A percentile compares a stretch with the other conserved stretches of the same genome.
phyloP scores from a whole-genome alignment of 2,797 vertebrate species.

The Notolepis coatsorum region DNA sequence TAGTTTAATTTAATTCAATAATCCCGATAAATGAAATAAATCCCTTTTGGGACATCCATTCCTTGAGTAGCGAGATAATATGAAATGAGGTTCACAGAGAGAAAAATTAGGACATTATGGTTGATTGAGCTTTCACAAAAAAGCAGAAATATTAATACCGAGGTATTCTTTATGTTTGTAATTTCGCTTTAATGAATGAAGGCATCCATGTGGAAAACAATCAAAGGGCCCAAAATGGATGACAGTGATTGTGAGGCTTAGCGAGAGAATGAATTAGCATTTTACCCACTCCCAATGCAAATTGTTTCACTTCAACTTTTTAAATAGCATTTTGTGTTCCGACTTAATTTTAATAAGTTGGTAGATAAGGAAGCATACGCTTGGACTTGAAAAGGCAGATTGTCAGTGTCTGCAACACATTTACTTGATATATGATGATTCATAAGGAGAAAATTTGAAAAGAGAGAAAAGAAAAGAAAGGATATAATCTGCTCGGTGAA shows the following conservation, averaged over 20 bases:
- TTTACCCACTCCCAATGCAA: slow-evolving; percentile 85
- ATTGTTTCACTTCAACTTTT: slow-evolving; percentile 88
- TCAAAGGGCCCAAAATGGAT: slow-evolving; percentile 79
- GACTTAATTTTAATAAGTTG: slow-evolving; percentile 82
- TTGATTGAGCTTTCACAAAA: slow-evolving; percentile 90
- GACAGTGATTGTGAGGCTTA: slow-evolving; percentile 83
- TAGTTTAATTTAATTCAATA: slow-evolving; percentile 92
- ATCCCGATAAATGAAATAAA: slow-evolving; percentile 91
- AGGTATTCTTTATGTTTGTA: slow-evolving; percentile 91
- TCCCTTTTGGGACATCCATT: slow-evolving; percentile 88
- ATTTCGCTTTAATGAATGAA: slow-evolving; percentile 89
- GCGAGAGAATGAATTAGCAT: slow-evolving; percentile 84
- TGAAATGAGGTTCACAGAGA: slow-evolving; percentile 88
- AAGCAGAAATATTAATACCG: slow-evolving; percentile 88
- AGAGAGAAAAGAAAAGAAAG: slow-evolving; percentile 71
- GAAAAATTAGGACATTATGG: slow-evolving; percentile 90
- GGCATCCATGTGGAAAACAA: slow-evolving; percentile 90
- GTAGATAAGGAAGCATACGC: slow-evolving; percentile 77
- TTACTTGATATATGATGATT: slow-evolving; percentile 59
- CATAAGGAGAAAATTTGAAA: slow-evolving; percentile 66
- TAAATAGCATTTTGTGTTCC: slow-evolving; percentile 83
- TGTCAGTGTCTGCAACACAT: slow-evolving; percentile 61
- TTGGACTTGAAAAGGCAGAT: slow-evolving; percentile 71
- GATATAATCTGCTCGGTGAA: slow-evolving; percentile 70
- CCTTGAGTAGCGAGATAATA: slow-evolving; percentile 87